A percentile compares a stretch with the other conserved stretches of the same genome.
Evolutionary conservation across 2,797 vertebrate genomes (phyloP).

Genomic region (Enteromius radiatus): DNA sequence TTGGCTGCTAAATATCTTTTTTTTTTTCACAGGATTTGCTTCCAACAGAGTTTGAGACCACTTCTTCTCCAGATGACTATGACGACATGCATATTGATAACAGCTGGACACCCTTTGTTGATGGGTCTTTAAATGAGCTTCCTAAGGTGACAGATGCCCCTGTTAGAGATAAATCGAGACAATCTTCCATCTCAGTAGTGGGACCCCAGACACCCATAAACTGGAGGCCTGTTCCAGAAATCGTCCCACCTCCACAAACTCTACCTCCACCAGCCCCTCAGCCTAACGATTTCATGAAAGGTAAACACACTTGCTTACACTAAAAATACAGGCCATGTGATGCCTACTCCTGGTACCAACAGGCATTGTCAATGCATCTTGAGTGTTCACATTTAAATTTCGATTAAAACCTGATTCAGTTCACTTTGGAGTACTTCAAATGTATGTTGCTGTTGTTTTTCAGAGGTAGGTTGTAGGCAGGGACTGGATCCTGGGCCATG

Average conservation of each 20-base stretch:
- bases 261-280: slow-evolving; percentile 45
- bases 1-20: not conserved
- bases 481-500: slow-evolving; percentile 81
- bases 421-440: not conserved
- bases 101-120: not conserved
- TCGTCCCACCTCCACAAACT: slow-evolving; percentile 41
- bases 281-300: slow-evolving; percentile 49
- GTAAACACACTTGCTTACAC: slow-evolving; percentile 55
- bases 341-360: not conserved
- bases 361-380: not conserved
- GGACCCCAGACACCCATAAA: slow-evolving; percentile 55
- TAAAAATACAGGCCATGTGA: not conserved
- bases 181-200: slow-evolving; percentile 40
- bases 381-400: not conserved
- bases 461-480: slow-evolving; percentile 80
- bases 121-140: slow-evolving; percentile 52
- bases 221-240: slow-evolving; percentile 51
- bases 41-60: slow-evolving; percentile 37
- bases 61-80: not conserved
- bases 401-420: not conserved
- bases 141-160: slow-evolving; percentile 30
- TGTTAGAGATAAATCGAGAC: slow-evolving; percentile 29
- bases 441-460: slow-evolving; percentile 30
- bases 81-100: slow-evolving; percentile 49
- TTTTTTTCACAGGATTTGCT: slow-evolving; percentile 56